These are phyloP conservation scores for Passer domesticus DNA, from an alignment of 2,113 vertebrate genomes.

Conservation along the genomic window DNA sequence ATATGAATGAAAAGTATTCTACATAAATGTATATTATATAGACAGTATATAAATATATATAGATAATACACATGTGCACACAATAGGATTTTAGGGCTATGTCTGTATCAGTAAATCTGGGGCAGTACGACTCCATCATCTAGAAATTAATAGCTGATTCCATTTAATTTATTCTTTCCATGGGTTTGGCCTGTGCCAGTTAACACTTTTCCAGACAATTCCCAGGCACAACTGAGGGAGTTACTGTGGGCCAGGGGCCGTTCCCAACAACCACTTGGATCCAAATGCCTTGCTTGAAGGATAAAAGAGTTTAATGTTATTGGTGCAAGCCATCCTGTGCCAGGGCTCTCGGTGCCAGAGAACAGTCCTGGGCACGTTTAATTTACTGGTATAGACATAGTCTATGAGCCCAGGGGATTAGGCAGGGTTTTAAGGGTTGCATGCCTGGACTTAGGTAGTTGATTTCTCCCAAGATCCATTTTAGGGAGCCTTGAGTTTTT, in stretches of 20 bases:
- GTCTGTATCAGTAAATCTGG: neutral
- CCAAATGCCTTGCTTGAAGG: constrained; percentile 12
- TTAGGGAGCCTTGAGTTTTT: neutral
- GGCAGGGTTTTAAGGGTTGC: constrained; percentile 38
- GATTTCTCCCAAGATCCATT: constrained; percentile 34
- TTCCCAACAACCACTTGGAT: constrained; percentile 28
- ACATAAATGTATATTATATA: neutral
- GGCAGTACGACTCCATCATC: neutral
- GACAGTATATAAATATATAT: neutral
- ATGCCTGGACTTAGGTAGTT: constrained; percentile 50
- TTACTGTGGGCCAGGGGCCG: neutral
- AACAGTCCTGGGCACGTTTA: constrained; percentile 61
- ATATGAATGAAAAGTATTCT: neutral
- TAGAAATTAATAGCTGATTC: constrained; percentile 13
- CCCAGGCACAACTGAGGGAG: constrained; percentile 2
- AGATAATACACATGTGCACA: neutral
- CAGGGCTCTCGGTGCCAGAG: constrained; percentile 37
- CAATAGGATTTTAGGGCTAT: neutral
- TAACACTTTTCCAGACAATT: constrained; percentile 19
- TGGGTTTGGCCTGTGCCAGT: neutral
- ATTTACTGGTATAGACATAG: constrained; percentile 46
- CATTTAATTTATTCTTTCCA: constrained; percentile 1
- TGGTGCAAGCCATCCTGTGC: constrained; percentile 29
- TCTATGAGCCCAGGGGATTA: constrained; percentile 61
- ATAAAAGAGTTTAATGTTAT: constrained; percentile 40